These are phyloP conservation scores for Trichogramma evanescens DNA, from an alignment of 2,888 invertebrate genomes.

Conservation along the genomic window DNA sequence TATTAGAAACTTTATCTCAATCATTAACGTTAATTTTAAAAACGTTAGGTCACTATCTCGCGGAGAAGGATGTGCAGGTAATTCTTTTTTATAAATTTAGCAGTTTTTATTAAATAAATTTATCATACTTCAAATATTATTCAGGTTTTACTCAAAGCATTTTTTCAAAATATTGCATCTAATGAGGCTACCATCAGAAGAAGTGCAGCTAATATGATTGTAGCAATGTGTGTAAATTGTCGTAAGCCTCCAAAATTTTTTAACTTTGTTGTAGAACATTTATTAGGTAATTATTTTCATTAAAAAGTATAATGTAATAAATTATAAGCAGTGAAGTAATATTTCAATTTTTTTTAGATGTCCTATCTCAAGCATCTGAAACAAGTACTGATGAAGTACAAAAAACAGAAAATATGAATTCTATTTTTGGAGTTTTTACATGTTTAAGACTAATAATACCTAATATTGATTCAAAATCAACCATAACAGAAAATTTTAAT, in stretches of 20 bases:
- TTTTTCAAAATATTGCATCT: conserved; percentile 54
- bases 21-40: conserved; percentile 61
- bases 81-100: neutral
- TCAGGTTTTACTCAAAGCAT: conserved; percentile 54
- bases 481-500: conserved; percentile 22
- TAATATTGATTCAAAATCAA: conserved; percentile 40
- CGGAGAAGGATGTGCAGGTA: conserved; percentile 66
- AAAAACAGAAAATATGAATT: conserved; percentile 33
- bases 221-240: conserved; percentile 71
- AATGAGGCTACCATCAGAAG: conserved; percentile 66
- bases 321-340: neutral
- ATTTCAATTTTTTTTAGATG: conserved; percentile 17
- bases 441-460: conserved; percentile 61
- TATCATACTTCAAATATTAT: conserved; percentile 15
- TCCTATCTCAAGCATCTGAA: conserved; percentile 21
- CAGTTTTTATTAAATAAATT: neutral
- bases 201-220: conserved; percentile 72
- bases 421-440: conserved; percentile 61
- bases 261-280: conserved; percentile 58
- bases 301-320: neutral
- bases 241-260: conserved; percentile 62
- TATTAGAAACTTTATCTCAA: conserved; percentile 61
- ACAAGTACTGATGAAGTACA: conserved; percentile 17
- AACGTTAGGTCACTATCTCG: conserved; percentile 62
- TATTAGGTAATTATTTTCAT: conserved; percentile 49